phyloP scores from a whole-genome alignment of 2,888 invertebrate species.

The Noctua pronuba region DNA sequence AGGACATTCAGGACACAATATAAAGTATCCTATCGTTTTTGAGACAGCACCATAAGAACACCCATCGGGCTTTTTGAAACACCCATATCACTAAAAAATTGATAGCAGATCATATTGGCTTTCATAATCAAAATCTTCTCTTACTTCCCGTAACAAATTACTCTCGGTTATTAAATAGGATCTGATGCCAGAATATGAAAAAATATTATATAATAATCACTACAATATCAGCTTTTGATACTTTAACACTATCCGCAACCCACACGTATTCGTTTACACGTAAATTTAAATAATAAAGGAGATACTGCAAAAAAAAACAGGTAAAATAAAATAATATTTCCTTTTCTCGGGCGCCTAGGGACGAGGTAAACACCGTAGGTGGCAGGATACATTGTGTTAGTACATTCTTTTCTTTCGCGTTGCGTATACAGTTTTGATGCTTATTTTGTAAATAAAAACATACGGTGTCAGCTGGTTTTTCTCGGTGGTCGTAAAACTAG shows the following conservation, averaged over 20 bases:
- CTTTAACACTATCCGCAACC: conserved; percentile 27
- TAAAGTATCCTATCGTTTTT: not conserved
- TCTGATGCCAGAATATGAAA: not conserved
- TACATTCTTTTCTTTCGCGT: conserved; percentile 51
- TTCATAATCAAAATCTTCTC: not conserved
- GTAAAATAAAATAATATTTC: conserved; percentile 67
- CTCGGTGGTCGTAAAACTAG: conserved; percentile 63
- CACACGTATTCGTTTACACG: conserved; percentile 38
- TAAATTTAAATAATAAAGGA: conserved; percentile 67
- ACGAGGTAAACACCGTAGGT: conserved; percentile 67
- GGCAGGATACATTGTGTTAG: conserved; percentile 64
- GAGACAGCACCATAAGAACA: not conserved
- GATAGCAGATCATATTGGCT: not conserved
- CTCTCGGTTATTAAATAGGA: not conserved
- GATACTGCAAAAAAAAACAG: conserved; percentile 63
- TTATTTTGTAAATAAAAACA: conserved; percentile 66
- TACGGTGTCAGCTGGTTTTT: conserved; percentile 58
- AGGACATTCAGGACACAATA: not conserved
- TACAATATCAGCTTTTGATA: not conserved
- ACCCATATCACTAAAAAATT: not conserved
- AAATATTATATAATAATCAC: not conserved
- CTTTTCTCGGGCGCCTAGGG: conserved; percentile 57
- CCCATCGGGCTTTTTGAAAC: not conserved
- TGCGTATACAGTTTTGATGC: conserved; percentile 55
- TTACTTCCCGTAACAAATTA: not conserved